These are phyloP conservation scores for Acrossocheilus fasciatus DNA, from an alignment of 2,797 vertebrate species.

Conservation along the genomic window DNA sequence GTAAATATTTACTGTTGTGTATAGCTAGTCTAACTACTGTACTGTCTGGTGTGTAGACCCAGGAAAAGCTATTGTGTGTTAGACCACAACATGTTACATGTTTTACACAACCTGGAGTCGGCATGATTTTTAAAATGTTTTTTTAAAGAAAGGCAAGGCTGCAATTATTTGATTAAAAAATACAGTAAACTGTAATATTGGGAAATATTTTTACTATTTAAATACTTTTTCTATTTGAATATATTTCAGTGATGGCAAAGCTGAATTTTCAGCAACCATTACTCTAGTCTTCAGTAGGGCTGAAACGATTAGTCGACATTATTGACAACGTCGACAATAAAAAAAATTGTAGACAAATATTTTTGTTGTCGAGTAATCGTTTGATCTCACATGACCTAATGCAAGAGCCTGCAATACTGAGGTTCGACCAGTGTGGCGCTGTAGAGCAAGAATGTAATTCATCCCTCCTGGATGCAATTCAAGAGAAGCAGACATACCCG, in stretches of 20 bases:
- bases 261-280: not conserved
- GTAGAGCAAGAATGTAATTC: too few relatives aligned
- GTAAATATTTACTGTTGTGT: slow-evolving; percentile 64
- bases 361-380: too few relatives aligned
- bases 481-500: too few relatives aligned
- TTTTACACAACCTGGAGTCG: not conserved
- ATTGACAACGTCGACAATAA: too few relatives aligned
- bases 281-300: not conserved
- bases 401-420: too few relatives aligned
- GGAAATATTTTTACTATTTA: not conserved
- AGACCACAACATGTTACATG: not conserved
- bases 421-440: too few relatives aligned
- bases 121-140: not conserved
- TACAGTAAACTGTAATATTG: not conserved
- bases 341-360: too few relatives aligned
- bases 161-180: not conserved
- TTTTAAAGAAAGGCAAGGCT: not conserved
- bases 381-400: too few relatives aligned
- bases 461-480: too few relatives aligned
- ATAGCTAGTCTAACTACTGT: slow-evolving; percentile 38
- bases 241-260: not conserved
- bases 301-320: too few relatives aligned
- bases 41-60: not conserved
- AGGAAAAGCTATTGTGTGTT: not conserved
- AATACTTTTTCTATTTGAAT: not conserved